Conservation (phyloP, 2,888 invertebrate genomes). For the Candidula unifasciata region DNA sequence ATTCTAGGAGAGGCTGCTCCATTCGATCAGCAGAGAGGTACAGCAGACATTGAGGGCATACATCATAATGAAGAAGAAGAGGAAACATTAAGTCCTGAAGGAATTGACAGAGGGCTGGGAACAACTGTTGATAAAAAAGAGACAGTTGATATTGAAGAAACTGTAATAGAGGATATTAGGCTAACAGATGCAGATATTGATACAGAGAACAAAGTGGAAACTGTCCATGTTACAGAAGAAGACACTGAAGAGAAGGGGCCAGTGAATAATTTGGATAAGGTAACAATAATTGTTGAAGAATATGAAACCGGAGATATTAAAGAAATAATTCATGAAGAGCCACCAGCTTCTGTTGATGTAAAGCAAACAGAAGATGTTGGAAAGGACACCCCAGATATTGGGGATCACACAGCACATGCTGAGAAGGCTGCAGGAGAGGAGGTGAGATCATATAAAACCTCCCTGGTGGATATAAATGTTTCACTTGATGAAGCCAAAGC, state of each 20-base stretch:
- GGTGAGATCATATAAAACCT: neutral
- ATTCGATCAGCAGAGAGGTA: neutral
- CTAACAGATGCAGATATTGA: neutral
- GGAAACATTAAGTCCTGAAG: slow-evolving; percentile 29
- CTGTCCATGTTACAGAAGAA: no score
- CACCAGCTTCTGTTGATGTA: neutral
- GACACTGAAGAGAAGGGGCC: neutral
- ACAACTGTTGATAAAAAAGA: slow-evolving; percentile 19
- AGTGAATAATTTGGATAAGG: slow-evolving; percentile 35
- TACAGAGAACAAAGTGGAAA: no score
- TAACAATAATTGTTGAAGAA: neutral
- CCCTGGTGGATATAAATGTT: slow-evolving; percentile 47
- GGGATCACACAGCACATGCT: neutral
- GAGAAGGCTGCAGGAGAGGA: neutral
- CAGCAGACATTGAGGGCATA: slow-evolving; percentile 24
- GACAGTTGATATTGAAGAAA: slow-evolving; percentile 34
- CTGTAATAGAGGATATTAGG: neutral
- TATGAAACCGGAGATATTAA: neutral
- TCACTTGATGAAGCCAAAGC: slow-evolving; percentile 49
- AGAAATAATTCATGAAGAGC: neutral
- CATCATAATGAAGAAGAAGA: slow-evolving; percentile 44
- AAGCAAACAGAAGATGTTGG: neutral
- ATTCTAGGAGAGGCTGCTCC: neutral
- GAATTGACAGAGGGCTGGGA: slow-evolving; percentile 17
- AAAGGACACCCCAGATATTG: neutral